Conservation (phyloP, 2,797 vertebrate genomes). For the Rhinoraja longicauda region DNA sequence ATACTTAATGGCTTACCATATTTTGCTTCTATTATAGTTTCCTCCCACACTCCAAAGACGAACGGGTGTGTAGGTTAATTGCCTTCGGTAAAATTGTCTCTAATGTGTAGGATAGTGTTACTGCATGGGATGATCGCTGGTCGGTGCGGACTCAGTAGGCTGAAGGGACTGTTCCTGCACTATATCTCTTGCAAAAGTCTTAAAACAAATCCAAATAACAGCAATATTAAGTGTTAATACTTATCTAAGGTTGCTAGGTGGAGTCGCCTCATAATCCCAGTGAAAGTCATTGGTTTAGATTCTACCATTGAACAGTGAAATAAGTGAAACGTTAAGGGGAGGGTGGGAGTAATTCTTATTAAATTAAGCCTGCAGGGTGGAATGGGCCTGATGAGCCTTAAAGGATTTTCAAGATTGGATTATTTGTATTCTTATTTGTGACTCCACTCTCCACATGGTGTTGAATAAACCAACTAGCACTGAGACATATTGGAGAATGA, state of each 20-base stretch:
- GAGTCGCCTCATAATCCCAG: neutral
- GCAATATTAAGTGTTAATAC: neutral
- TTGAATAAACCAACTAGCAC: neutral
- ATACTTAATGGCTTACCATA: neutral
- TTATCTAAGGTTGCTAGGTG: neutral
- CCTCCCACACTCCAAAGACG: too few species aligned
- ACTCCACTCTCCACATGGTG: neutral
- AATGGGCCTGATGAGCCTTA: neutral
- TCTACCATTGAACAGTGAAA: neutral
- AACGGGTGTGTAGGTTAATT: too few species aligned
- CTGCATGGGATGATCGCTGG: too few species aligned
- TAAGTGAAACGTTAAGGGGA: neutral
- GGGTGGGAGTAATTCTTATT: neutral
- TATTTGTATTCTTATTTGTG: neutral
- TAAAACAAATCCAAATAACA: too few species aligned
- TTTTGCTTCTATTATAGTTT: neutral
- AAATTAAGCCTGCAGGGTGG: neutral
- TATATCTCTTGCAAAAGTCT: neutral
- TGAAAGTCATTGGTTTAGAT: neutral
- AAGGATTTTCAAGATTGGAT: neutral
- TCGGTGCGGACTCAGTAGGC: too few species aligned
- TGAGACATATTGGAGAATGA: neutral
- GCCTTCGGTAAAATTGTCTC: too few species aligned
- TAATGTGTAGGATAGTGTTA: too few species aligned
- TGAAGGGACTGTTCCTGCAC: neutral